phyloP scores from a whole-genome alignment of 2,888 invertebrate species.

The Ectropis crepuscularia region DNA sequence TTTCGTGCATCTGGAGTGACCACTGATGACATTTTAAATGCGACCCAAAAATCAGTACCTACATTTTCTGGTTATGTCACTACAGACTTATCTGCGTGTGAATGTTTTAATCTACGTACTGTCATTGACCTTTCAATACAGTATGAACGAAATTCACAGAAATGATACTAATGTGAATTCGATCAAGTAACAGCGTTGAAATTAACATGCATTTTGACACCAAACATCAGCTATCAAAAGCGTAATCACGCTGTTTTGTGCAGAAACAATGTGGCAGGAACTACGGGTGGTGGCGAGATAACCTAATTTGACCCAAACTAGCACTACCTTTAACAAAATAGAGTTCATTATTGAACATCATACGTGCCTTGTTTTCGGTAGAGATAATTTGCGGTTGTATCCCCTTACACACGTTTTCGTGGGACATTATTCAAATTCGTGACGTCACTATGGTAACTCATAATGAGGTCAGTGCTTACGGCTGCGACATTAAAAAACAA shows the following conservation, averaged over 20 bases:
- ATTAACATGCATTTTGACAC: slow-evolving; percentile 49
- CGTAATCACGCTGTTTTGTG: slow-evolving; percentile 64
- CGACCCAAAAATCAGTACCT: slow-evolving; percentile 4
- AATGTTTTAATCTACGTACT: slow-evolving; percentile 24
- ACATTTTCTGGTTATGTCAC: slow-evolving; percentile 4
- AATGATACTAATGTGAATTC: slow-evolving; percentile 38
- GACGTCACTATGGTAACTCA: slow-evolving; percentile 35
- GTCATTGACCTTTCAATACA: slow-evolving; percentile 36
- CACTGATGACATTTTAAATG: slow-evolving; percentile 6
- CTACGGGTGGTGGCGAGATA: slow-evolving; percentile 59
- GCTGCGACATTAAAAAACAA: slow-evolving; percentile 25
- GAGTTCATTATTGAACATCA: slow-evolving; percentile 13
- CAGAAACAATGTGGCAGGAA: slow-evolving; percentile 78
- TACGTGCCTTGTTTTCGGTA: slow-evolving; percentile 24
- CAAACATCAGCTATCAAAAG: slow-evolving; percentile 57
- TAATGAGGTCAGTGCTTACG: slow-evolving; percentile 34
- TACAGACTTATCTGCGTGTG: slow-evolving; percentile 29
- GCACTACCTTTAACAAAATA: slow-evolving; percentile 19
- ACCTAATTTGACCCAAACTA: slow-evolving; percentile 4
- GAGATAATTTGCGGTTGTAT: slow-evolving; percentile 48
- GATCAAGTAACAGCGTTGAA: slow-evolving; percentile 42
- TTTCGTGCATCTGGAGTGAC: slow-evolving; percentile 5
- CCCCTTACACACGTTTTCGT: slow-evolving; percentile 38
- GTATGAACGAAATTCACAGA: slow-evolving; percentile 33
- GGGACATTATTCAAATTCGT: slow-evolving; percentile 35